A percentile compares a stretch with the other conserved stretches of the same genome.
Evolutionary conservation across 2,888 invertebrate species (phyloP).

Genomic region (Podabrus alpinus): DNA sequence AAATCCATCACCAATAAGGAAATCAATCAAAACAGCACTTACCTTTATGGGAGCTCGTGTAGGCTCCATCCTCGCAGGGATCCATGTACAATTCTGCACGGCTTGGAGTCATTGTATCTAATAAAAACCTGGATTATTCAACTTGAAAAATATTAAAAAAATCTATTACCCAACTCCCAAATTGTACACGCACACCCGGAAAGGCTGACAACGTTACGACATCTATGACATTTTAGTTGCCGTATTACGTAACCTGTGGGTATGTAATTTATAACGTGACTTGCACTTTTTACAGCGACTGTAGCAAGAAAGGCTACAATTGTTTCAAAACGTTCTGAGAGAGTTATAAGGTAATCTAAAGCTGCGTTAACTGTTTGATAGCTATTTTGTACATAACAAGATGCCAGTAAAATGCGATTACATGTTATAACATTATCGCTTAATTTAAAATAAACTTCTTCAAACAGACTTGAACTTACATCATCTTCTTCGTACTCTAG

Average conservation of each 20-base stretch:
- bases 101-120: not conserved
- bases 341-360: not conserved
- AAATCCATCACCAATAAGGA: not conserved
- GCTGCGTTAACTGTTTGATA: not conserved
- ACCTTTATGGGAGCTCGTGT: not conserved
- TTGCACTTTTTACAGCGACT: not conserved
- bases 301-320: not conserved
- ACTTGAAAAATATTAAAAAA: not conserved
- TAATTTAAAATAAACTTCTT: not conserved
- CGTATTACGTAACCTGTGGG: not conserved
- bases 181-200: not conserved
- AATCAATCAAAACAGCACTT: not conserved
- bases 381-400: not conserved
- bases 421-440: not conserved
- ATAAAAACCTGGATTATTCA: not conserved
- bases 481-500: not conserved
- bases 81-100: not conserved
- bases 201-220: not conserved
- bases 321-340: not conserved
- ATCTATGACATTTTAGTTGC: not conserved
- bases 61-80: not conserved
- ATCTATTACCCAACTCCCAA: not conserved
- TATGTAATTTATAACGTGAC: not conserved
- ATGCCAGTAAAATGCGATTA: not conserved
- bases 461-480: not conserved